These are phyloP conservation scores for Ceryle rudis DNA, from an alignment of 2,797 vertebrate species.

Conservation along the genomic window DNA sequence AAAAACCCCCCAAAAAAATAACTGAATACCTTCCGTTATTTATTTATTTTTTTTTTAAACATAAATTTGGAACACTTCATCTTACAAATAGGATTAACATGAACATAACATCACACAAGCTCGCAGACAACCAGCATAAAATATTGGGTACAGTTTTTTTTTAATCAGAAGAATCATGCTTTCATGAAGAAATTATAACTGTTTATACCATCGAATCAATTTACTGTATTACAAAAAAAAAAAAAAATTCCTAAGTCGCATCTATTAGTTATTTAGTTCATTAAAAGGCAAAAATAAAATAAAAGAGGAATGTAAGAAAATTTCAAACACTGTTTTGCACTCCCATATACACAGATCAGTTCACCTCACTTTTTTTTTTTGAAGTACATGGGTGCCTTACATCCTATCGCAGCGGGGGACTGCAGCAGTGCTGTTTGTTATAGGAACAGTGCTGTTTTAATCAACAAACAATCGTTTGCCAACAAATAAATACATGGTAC, in stretches of 20 bases:
- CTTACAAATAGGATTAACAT: slow-evolving; percentile 95
- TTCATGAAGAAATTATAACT: slow-evolving; percentile 95
- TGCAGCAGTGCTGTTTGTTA: slow-evolving; percentile 93
- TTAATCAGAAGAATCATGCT: slow-evolving; percentile 99
- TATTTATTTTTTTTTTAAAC: slow-evolving; percentile 85
- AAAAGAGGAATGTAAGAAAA: slow-evolving; percentile 89
- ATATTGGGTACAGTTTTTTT: slow-evolving; percentile 92
- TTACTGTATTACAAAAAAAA: slow-evolving; percentile 90
- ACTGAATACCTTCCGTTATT: slow-evolving; percentile 92
- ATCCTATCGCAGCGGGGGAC: slow-evolving; percentile 79
- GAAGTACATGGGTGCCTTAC: slow-evolving; percentile 82
- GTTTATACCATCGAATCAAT: slow-evolving; percentile 95
- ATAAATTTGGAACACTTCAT: slow-evolving; percentile 94
- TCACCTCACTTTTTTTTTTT: slow-evolving; percentile 78
- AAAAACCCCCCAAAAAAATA: too few species aligned
- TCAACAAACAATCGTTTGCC: slow-evolving; percentile 98
- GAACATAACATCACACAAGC: slow-evolving; percentile 98
- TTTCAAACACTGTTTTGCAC: slow-evolving; percentile 93
- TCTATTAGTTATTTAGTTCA: slow-evolving; percentile 94
- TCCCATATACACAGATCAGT: slow-evolving; percentile 89
- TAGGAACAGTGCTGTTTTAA: slow-evolving; percentile 94
- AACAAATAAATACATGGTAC: slow-evolving; percentile 99
- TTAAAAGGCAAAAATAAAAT: slow-evolving; percentile 89
- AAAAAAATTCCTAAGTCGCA: slow-evolving; percentile 82
- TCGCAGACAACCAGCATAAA: slow-evolving; percentile 97